Evolutionary conservation across 2,888 invertebrate genomes (phyloP).

Genomic region (Drosophila suboccidentalis): DNA sequence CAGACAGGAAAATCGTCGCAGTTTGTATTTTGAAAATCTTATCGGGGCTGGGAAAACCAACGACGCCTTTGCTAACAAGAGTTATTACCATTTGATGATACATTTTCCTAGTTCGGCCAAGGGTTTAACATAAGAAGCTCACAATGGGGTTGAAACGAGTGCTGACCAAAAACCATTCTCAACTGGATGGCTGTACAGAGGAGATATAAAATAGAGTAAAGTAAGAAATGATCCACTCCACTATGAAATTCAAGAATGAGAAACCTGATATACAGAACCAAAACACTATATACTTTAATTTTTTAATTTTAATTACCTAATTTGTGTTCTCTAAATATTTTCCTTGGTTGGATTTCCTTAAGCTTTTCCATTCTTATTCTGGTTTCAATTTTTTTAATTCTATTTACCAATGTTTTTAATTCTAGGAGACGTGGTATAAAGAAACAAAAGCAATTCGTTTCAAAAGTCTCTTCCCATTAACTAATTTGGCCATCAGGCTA

Average conservation of each 20-base stretch:
- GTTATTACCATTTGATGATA: conserved; percentile 71
- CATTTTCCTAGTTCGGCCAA: conserved; percentile 13
- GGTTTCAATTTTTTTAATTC: no score
- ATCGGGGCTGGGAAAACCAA: conserved; percentile 20
- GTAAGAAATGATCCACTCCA: no score
- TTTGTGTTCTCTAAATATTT: no score
- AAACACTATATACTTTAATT: no score
- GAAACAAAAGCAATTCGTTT: conserved; percentile 5
- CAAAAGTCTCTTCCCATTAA: conserved; percentile 57
- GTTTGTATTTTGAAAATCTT: conserved; percentile 49
- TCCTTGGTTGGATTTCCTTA: no score
- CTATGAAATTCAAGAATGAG: no score
- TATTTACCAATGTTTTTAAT: not conserved
- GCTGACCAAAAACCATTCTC: conserved; percentile 22
- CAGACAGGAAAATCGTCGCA: not conserved
- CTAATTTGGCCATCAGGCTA: conserved; percentile 57
- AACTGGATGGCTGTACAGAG: not conserved
- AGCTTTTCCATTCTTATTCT: no score
- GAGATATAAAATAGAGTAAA: not conserved
- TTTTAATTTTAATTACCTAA: no score
- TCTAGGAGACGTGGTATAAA: not conserved
- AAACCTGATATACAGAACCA: no score
- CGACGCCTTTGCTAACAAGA: conserved; percentile 45
- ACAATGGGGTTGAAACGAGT: conserved; percentile 11
- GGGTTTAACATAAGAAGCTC: not conserved